Evolutionary conservation across 2,888 invertebrate species (phyloP).

Genomic region (Aradus depressus): DNA sequence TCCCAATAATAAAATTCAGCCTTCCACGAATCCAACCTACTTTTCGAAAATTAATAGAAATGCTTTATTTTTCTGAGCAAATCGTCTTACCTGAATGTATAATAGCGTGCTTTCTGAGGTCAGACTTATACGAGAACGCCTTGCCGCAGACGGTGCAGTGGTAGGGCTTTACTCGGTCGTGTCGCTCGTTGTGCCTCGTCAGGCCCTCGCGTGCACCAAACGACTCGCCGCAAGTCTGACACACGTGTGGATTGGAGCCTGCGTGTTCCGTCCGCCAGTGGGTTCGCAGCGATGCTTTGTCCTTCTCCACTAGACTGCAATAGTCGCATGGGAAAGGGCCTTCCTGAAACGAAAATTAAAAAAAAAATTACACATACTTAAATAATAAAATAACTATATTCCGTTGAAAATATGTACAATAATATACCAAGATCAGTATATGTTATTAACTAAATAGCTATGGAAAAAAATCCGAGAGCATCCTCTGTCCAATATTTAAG

Average conservation of each 20-base stretch:
- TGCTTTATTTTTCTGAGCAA: neutral
- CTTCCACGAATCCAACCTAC: neutral
- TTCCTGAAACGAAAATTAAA: conserved; percentile 18
- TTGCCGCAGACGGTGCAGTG: conserved; percentile 49
- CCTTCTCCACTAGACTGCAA: conserved; percentile 29
- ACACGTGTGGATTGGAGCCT: conserved; percentile 28
- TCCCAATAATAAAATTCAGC: neutral
- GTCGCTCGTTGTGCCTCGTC: conserved; percentile 46
- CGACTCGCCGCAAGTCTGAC: conserved; percentile 40
- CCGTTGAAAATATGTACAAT: neutral
- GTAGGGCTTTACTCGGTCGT: conserved; percentile 50
- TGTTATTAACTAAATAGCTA: neutral
- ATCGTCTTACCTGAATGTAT: conserved; percentile 41
- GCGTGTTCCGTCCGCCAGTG: conserved; percentile 31
- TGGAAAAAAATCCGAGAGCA: too few species aligned
- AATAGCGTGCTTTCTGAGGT: conserved; percentile 34
- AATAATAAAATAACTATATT: neutral
- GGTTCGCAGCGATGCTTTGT: conserved; percentile 28
- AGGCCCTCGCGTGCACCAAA: conserved; percentile 55
- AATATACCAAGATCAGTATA: too few species aligned
- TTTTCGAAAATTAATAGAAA: neutral
- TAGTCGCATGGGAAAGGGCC: conserved; percentile 31
- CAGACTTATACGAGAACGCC: conserved; percentile 46
- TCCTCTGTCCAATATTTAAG: too few species aligned
- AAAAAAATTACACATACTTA: neutral